A percentile compares a stretch with the other conserved stretches of the same genome.
phyloP scores from a whole-genome alignment of 2,113 vertebrate genomes.

The Ranitomeya variabilis region DNA sequence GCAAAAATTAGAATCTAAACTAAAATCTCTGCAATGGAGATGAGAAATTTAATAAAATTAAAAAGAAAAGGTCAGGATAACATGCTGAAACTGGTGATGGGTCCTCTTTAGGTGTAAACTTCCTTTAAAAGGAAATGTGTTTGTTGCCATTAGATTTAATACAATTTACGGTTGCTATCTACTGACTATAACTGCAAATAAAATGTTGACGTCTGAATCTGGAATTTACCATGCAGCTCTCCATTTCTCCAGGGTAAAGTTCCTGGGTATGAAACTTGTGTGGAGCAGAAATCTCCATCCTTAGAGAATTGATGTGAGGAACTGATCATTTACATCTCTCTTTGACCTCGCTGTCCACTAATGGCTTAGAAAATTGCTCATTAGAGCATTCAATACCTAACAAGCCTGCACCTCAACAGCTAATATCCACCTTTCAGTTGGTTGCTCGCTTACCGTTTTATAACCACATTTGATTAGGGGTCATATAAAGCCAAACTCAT shows the following conservation, averaged over 20 bases:
- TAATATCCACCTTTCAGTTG: constrained; percentile 29
- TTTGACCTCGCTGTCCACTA: constrained; percentile 45
- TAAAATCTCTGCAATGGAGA: too few relatives aligned
- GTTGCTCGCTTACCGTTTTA: constrained; percentile 20
- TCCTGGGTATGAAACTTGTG: not conserved
- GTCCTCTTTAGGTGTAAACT: too few relatives aligned
- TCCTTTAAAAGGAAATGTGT: too few relatives aligned
- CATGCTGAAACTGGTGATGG: too few relatives aligned
- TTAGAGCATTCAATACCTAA: constrained; percentile 47
- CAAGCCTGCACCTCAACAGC: constrained; percentile 30
- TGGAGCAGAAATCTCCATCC: not conserved
- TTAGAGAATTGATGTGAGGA: constrained; percentile 19
- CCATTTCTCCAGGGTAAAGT: not conserved
- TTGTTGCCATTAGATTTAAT: too few relatives aligned
- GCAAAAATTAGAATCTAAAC: too few relatives aligned
- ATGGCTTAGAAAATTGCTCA: constrained; percentile 53
- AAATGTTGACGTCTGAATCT: not conserved
- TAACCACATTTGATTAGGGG: constrained; percentile 47
- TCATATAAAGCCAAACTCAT: constrained; percentile 35
- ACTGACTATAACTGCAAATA: too few relatives aligned
- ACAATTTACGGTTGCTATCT: too few relatives aligned
- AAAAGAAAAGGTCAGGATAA: too few relatives aligned
- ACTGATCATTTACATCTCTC: constrained; percentile 29
- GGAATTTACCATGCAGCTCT: not conserved
- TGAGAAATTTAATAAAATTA: too few relatives aligned